Conservation (phyloP, 2,113 vertebrate species). For the Pituophis catenifer region DNA sequence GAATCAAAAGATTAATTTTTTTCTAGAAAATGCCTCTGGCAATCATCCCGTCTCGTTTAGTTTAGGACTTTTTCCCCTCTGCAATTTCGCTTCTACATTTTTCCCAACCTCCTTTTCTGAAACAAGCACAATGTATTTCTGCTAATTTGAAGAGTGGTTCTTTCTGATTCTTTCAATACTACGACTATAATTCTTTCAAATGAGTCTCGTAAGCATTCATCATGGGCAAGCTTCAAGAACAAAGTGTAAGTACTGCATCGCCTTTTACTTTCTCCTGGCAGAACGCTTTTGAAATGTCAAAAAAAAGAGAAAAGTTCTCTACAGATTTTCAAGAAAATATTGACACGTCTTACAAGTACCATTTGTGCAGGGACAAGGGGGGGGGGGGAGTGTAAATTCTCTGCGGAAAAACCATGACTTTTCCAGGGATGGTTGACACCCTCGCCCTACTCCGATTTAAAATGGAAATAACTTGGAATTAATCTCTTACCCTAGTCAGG, state of each 20-base stretch:
- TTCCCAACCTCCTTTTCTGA: neutral
- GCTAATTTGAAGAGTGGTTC: neutral
- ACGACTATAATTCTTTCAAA: neutral
- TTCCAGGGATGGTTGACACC: neutral
- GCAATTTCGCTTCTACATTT: conserved; percentile 14
- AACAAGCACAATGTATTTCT: neutral
- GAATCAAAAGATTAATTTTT: neutral
- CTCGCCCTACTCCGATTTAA: neutral
- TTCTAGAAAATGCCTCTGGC: neutral
- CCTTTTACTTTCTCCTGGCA: neutral
- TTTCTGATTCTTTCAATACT: neutral
- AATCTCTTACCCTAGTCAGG: conserved; percentile 52
- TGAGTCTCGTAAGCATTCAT: neutral
- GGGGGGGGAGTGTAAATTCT: neutral
- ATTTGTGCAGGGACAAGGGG: too few relatives aligned
- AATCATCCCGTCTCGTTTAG: neutral
- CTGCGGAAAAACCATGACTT: neutral
- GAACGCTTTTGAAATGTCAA: neutral
- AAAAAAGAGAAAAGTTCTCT: neutral
- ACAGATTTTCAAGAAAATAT: neutral
- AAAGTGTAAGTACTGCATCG: neutral
- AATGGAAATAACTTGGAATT: neutral
- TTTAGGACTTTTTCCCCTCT: too few relatives aligned
- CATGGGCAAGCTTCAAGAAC: neutral
- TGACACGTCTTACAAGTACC: neutral